Evolutionary conservation across 2,888 invertebrate genomes (phyloP), one percentile per base, ranked within the genome.

Genomic region (Anaspis maculata): DNA sequence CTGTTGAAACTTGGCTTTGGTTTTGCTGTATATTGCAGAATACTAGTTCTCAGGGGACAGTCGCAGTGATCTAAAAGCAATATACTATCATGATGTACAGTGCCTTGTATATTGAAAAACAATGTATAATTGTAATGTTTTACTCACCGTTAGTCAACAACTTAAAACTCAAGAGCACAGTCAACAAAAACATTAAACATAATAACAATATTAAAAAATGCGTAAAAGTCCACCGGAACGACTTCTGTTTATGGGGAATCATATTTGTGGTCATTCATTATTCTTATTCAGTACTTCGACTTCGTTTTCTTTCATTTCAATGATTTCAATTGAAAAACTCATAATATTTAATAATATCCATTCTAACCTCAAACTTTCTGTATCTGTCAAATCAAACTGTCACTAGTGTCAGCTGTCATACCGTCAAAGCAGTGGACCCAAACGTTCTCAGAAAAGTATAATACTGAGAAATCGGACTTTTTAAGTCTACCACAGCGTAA

Each of bases 1-100:
- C 13, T 29, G 27, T 33, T 30, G 24, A 19, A 15, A 7, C 16
- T 36, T 15, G 36, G 28, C 30, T 41, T 41, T 14, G 37, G 30
- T 28, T 30, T 27, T n/a, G 41, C 22, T 14, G 32, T 16, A 22
- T 37, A 42, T 4, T 39, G 36, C 6, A 42, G 27, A 1, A 43
- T 24, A 23, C 44, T 41, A 15, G 51, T 52, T 37, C 45, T 44
- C 25, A 39, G 34, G 15, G 46, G 44, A 39, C 58, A 57, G 28
- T 52, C 51, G 40, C 59, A 60, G 38, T 56, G 47, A 43, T 60
- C 60, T 60, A 41, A 36, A 57, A 56, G 25, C n/a, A n/a, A n/a
- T n/a, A n/a, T 27, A 40, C 38, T 11, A 13, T 25, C n/a, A n/a
- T n/a, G n/a, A n/a, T n/a, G n/a, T n/a, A n/a, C n/a, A n/a, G n/a